Evolutionary conservation across 2,888 invertebrate species (phyloP).

Genomic region (Cephalotes varians): DNA sequence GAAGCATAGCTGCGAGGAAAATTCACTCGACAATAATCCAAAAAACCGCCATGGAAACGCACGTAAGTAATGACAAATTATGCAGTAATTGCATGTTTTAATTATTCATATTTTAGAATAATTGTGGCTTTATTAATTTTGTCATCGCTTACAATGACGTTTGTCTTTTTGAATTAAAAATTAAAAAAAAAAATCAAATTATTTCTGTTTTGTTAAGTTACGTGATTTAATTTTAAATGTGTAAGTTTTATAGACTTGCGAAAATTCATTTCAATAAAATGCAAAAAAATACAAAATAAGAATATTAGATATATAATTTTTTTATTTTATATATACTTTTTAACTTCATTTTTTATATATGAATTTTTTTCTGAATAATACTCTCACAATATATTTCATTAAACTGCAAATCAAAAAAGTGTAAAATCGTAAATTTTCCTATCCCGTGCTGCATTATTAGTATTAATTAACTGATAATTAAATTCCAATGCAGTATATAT

Average conservation of each 20-base stretch:
- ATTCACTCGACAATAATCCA: constrained; percentile 8
- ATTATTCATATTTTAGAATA: background rate
- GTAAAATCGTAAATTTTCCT: background rate
- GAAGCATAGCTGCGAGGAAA: background rate
- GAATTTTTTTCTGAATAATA: background rate
- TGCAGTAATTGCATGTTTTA: background rate
- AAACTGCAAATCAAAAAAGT: background rate
- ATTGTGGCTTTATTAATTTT: constrained; percentile 12
- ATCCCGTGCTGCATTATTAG: background rate
- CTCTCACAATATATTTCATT: constrained; percentile 1
- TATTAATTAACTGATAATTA: constrained; percentile 1
- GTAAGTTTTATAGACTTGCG: background rate
- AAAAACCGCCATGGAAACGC: constrained; percentile 15
- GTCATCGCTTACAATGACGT: background rate
- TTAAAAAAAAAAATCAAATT: background rate
- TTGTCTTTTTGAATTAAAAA: background rate
- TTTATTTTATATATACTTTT: background rate
- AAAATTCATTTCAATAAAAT: background rate
- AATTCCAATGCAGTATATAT: background rate
- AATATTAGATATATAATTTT: constrained; percentile 2
- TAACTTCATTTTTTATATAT: background rate
- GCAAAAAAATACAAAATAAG: background rate
- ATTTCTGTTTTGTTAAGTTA: background rate
- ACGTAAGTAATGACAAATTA: constrained; percentile 13
- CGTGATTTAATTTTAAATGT: background rate